Evolutionary conservation across 2,113 vertebrate species (phyloP).

Genomic region (Carettochelys insculpta): DNA sequence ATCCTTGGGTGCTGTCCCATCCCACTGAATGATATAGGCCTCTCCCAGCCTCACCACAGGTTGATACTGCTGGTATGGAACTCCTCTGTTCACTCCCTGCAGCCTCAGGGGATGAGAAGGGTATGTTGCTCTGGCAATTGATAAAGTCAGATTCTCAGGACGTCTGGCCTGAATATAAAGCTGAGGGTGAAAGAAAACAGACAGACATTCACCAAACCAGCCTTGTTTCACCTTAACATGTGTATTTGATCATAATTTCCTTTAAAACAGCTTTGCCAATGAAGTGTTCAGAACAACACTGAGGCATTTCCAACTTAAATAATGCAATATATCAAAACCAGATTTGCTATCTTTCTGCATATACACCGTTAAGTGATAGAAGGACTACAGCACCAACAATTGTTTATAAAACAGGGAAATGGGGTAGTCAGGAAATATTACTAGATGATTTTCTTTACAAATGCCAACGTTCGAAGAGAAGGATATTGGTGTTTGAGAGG

Average conservation of each 20-base stretch:
- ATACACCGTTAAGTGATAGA: slow-evolving; percentile 33
- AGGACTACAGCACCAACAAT: slow-evolving; percentile 13
- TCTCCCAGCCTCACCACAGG: slow-evolving; percentile 30
- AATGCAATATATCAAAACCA: slow-evolving; percentile 57
- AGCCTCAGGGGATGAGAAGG: slow-evolving; percentile 24
- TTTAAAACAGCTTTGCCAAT: slow-evolving; percentile 2
- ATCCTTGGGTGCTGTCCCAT: slow-evolving; percentile 35
- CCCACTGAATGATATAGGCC: slow-evolving; percentile 38
- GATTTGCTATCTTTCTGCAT: slow-evolving; percentile 12
- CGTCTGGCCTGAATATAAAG: slow-evolving; percentile 74
- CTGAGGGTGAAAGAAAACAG: slow-evolving; percentile 57
- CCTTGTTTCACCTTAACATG: background rate
- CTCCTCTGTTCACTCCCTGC: slow-evolving; percentile 15
- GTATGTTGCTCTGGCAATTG: slow-evolving; percentile 38
- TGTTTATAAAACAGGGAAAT: background rate
- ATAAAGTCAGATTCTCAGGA: slow-evolving; percentile 65
- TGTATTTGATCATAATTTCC: slow-evolving; percentile 51
- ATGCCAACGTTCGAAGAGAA: too few species aligned
- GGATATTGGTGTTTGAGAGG: too few species aligned
- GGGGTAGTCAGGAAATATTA: background rate
- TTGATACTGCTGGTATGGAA: slow-evolving; percentile 38
- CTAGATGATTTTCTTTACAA: background rate
- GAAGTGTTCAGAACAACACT: slow-evolving; percentile 39
- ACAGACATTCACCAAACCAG: slow-evolving; percentile 32
- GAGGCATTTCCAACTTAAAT: slow-evolving; percentile 58